Evolutionary conservation across 2,888 invertebrate species (phyloP).

Genomic region (Phalangium opilio): DNA sequence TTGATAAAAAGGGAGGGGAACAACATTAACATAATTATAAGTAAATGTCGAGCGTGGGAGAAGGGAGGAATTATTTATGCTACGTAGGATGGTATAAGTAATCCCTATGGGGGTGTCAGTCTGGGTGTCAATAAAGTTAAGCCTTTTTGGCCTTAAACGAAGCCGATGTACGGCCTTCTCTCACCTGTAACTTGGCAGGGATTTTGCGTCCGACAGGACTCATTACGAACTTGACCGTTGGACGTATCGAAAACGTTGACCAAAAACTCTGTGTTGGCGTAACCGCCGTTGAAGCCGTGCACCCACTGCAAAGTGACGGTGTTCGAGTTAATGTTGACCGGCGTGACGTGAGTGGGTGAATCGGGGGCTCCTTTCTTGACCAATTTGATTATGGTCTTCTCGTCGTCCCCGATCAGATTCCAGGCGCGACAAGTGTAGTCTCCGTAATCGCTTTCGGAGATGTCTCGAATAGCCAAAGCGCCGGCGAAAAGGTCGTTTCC

Average conservation of each 20-base stretch:
- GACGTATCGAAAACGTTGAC: constrained; percentile 68
- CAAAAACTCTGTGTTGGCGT: constrained; percentile 47
- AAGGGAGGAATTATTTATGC: no score
- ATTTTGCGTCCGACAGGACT: constrained; percentile 54
- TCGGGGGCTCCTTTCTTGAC: constrained; percentile 75
- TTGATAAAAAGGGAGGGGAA: no score
- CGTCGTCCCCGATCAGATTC: constrained; percentile 54
- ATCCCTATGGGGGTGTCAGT: no score
- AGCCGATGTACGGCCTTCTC: no score
- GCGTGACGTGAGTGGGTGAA: constrained; percentile 53
- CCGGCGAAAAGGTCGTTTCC: constrained; percentile 75
- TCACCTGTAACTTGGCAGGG: constrained; percentile 65
- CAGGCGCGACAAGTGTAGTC: constrained; percentile 77
- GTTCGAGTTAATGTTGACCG: constrained; percentile 57
- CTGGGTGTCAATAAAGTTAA: no score
- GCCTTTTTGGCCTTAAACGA: no score
- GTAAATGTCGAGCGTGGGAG: no score
- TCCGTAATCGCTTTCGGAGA: constrained; percentile 50
- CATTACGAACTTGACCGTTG: constrained; percentile 32
- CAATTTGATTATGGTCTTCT: constrained; percentile 43
- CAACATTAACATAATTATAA: no score
- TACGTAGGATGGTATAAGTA: no score
- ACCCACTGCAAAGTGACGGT: constrained; percentile 70
- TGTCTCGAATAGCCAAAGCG: constrained; percentile 44
- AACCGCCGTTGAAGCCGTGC: constrained; percentile 77